Evolutionary conservation across 2,888 invertebrate genomes (phyloP), one percentile per base, ranked within the genome.

Genomic region (Hedychridium roseum): DNA sequence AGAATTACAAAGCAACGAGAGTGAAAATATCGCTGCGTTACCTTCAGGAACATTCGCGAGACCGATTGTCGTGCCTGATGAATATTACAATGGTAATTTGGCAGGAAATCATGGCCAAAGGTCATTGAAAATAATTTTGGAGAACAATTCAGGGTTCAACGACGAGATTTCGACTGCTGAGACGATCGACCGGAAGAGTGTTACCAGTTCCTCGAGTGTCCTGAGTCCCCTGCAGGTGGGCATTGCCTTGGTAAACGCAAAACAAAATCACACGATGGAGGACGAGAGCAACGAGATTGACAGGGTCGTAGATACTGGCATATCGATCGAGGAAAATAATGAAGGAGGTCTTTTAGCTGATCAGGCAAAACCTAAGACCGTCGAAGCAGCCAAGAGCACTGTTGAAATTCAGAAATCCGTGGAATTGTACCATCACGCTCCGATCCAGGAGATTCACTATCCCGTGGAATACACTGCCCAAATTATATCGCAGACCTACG

Each of bases 371-470:
- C n/a, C n/a, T n/a, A n/a, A n/a, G n/a, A n/a, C n/a, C n/a, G n/a
- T n/a, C n/a, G n/a, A n/a, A n/a, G n/a, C n/a, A n/a, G n/a, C n/a
- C n/a, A n/a, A n/a, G n/a, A n/a, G n/a, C n/a, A n/a, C 54, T 5
- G 60, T 78, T 36, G 77, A 77, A 55, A 71, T 78, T 43, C 76
- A 78, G 48, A 79, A 76, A 53, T 76, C 76, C 4, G 53, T 78
- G 14, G 78, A 78, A 43, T 42, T 78, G 28, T 77, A 72, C 50
- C 72, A 74, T 38, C 70, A 64, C 11, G 69, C 68, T 15, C 75
- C 77, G n/a, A 57, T 72, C 7, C 73, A 73, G n/a, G 75, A 76
- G 53, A 73, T 76, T 37, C 74, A 78, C 61, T 77, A 74, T 44
- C 69, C 73, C 2, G 45, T 57, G 16, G 57, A 66, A 31, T 69